phyloP scores from a whole-genome alignment of 1,140 invertebrate species.

The Bombus waltoni region DNA sequence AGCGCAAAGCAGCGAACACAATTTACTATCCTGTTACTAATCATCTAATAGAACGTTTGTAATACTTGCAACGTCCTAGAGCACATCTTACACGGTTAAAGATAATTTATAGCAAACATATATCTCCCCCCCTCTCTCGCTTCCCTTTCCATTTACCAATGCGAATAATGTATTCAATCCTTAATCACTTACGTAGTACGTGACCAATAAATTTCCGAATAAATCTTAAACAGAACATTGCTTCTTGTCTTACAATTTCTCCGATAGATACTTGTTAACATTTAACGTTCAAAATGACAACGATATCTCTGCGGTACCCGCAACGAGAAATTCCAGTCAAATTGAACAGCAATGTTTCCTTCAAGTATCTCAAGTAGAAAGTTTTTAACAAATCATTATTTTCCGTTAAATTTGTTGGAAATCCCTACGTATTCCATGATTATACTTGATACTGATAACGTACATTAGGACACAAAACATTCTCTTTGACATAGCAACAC shows the following conservation, averaged over 20 bases:
- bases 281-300: background rate
- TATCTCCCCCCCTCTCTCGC: too few species aligned
- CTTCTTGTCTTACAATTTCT: background rate
- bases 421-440: background rate
- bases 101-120: background rate
- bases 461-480: background rate
- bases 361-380: background rate
- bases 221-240: background rate
- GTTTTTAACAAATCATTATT: constrained; percentile 1
- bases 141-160: background rate
- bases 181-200: background rate
- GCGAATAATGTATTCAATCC: background rate
- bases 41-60: background rate
- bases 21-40: background rate
- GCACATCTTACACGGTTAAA: background rate
- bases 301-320: constrained; percentile 58
- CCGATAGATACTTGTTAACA: background rate
- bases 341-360: background rate
- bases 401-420: background rate
- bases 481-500: background rate
- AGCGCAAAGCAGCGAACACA: background rate
- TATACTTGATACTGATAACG: background rate
- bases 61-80: background rate
- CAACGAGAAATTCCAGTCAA: constrained; percentile 36
- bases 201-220: background rate